Conservation (phyloP, 1,140 invertebrate species). For the Akabosia matsudoensis region DNA sequence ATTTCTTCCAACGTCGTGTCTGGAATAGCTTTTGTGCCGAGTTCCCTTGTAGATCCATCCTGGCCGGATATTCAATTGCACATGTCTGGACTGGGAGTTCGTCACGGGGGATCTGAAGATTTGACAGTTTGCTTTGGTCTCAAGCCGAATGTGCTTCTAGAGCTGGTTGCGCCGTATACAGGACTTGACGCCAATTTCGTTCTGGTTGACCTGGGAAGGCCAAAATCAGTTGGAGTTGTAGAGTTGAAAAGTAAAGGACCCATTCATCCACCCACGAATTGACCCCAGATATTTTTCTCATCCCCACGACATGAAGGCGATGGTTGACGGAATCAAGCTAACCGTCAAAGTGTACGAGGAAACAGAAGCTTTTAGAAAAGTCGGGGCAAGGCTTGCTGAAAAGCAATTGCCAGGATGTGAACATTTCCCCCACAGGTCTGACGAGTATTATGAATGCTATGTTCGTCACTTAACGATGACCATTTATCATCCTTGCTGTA, state of each 20-base stretch:
- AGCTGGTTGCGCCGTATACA: neutral
- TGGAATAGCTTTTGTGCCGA: neutral
- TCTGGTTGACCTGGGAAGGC: conserved; percentile 14
- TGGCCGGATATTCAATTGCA: conserved; percentile 9
- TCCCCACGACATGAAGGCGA: conserved; percentile 37
- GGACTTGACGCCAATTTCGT: conserved; percentile 7
- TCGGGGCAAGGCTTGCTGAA: conserved; percentile 40
- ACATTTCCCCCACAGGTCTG: conserved; percentile 67
- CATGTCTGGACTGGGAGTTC: neutral
- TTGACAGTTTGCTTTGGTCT: conserved; percentile 13
- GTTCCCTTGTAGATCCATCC: neutral
- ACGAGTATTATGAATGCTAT: conserved; percentile 80
- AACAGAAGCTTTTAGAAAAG: conserved; percentile 30
- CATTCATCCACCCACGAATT: conserved; percentile 35
- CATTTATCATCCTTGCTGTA: conserved; percentile 70
- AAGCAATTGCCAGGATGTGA: conserved; percentile 68
- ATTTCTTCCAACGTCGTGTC: neutral
- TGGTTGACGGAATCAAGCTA: neutral
- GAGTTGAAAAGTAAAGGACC: conserved; percentile 36
- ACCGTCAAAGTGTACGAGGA: conserved; percentile 21
- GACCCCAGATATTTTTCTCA: conserved; percentile 44
- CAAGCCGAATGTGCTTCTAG: conserved; percentile 3
- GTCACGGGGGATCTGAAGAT: neutral
- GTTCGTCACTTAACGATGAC: conserved; percentile 75
- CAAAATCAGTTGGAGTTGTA: conserved; percentile 39